Evolutionary conservation across 1,140 invertebrate species (phyloP), one percentile per base, ranked within the genome.

Genomic region (Drosophila athabasca): DNA sequence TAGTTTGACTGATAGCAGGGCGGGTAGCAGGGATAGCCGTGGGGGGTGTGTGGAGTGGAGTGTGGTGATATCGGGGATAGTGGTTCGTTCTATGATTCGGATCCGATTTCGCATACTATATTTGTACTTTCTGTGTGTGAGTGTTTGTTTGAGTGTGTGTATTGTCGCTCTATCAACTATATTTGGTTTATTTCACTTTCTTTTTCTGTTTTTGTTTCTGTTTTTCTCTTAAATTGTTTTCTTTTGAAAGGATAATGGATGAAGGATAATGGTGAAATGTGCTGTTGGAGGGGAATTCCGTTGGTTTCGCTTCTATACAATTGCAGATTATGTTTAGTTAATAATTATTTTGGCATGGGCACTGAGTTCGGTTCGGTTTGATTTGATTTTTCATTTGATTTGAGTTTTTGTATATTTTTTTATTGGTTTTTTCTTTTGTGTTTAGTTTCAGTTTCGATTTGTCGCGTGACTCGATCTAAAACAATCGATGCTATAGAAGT

Each of bases 401-500:
- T 72, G 45, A 24, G 59, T 54, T 68, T 44, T 31, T 19, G 17
- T 19, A 19, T 19, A 4, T 13, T 7, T 55, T 7, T 55, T 13
- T 29, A 29, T 17, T 51, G 52, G n/a, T 15, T 8, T 57, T 8
- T 55, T 4, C 17, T 39, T 17, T 44, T 62, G 22, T 51, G 44
- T 59, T n/a, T 35, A 17, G 43, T 17, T 51, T 7, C 41, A 17
- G 49, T 66, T 62, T 68, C 54, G 48, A 60, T 35, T 66, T 7
- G 57, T 69, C 49, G 67, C 48, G 55, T 77, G 24, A 70, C 49
- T 85, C 82, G 68, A 77, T 71, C 57, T 78, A 87, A 91, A 88
- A 90, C 87, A 88, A 88, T 84, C 78, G 91, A 91, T 92, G 91
- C 91, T 92, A 92, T 92, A 92, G 91, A 91, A 90, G 79, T 90